phyloP scores from a whole-genome alignment of 2,797 vertebrate genomes.

The Centroberyx gerrardi region DNA sequence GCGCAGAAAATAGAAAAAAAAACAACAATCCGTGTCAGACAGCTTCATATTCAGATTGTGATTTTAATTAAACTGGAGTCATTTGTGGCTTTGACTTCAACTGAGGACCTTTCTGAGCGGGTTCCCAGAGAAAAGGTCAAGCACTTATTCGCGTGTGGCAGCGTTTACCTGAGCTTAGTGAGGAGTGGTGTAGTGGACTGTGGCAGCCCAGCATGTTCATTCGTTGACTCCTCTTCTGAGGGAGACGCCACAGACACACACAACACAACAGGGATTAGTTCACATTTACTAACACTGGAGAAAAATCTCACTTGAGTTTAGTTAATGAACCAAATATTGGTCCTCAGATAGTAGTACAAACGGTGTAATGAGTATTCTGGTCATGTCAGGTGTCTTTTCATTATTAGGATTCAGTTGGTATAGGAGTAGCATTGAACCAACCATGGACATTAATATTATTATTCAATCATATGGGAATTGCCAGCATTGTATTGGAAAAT shows the following conservation, averaged over 20 bases:
- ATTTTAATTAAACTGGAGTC: neutral
- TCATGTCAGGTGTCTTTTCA: too few relatives aligned
- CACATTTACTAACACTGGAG: neutral
- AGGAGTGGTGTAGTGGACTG: slow-evolving; percentile 94
- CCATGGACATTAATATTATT: too few relatives aligned
- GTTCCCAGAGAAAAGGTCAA: neutral
- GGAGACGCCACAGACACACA: slow-evolving; percentile 61
- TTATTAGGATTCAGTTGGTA: too few relatives aligned
- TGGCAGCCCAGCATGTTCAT: slow-evolving; percentile 94
- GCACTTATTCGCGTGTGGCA: too few relatives aligned
- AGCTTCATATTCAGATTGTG: slow-evolving; percentile 32
- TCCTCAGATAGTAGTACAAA: too few relatives aligned
- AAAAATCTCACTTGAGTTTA: neutral
- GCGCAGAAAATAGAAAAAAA: slow-evolving; percentile 11
- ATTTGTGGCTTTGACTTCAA: neutral
- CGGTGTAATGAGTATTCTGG: too few relatives aligned
- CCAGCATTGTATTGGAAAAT: too few relatives aligned
- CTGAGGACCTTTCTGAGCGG: neutral
- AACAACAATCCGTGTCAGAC: neutral
- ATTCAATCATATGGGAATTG: too few relatives aligned
- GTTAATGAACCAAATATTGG: too few relatives aligned
- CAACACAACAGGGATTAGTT: slow-evolving; percentile 58
- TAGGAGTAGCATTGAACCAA: too few relatives aligned
- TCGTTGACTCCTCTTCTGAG: slow-evolving; percentile 96
- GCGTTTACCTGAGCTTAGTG: slow-evolving; percentile 91